phyloP scores from a whole-genome alignment of 2,888 invertebrate species.

The Rotaria socialis region DNA sequence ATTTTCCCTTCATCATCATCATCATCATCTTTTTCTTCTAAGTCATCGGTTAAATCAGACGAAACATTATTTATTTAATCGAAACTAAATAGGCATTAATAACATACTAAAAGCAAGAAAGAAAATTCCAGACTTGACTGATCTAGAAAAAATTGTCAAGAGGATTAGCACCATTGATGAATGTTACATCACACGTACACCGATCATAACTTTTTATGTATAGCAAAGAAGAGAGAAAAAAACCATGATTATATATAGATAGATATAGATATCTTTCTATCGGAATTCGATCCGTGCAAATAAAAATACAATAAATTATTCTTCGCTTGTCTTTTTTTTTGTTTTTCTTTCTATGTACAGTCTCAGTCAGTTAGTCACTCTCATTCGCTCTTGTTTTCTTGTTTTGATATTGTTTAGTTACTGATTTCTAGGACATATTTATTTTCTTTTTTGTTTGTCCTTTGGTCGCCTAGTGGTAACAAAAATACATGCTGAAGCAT shows the following conservation, averaged over 20 bases:
- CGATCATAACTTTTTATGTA: background rate
- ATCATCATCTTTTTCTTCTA: too few species aligned
- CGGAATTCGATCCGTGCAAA: background rate
- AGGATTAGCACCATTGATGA: background rate
- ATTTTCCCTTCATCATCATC: too few species aligned
- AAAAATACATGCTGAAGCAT: slow-evolving; percentile 6
- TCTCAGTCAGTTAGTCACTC: background rate
- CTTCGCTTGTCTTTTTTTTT: background rate
- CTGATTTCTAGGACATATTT: background rate
- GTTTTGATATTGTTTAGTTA: background rate
- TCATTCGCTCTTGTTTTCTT: background rate
- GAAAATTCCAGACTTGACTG: background rate
- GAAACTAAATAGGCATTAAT: background rate
- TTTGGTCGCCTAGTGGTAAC: background rate
- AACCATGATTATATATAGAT: background rate
- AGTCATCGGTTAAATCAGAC: background rate
- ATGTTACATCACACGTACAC: background rate
- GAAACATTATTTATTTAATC: background rate
- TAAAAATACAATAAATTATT: background rate
- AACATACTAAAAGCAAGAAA: background rate
- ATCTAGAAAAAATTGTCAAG: background rate
- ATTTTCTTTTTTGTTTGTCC: background rate
- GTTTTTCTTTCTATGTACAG: background rate
- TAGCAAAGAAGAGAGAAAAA: background rate
- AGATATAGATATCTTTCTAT: background rate